Evolutionary conservation across 23 tunicate species (phyloP), one percentile per base, ranked within the genome.

Genomic region (Halocynthia aurantium): DNA sequence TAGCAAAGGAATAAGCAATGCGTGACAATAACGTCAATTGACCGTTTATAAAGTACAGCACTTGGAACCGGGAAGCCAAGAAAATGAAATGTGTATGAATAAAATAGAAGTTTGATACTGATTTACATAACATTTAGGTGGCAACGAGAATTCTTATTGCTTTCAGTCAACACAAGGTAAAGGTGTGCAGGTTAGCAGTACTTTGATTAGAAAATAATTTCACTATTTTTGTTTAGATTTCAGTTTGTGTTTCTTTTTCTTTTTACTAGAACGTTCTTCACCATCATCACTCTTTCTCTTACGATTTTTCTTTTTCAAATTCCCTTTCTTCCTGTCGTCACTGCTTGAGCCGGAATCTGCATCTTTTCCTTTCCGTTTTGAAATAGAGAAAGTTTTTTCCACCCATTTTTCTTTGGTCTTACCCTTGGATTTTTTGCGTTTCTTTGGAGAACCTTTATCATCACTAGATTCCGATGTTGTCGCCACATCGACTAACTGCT

Each of bases 401-500:
- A 73, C 66, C 51, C 79, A 67, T 21, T 88, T 73, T 67, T 82
- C 82, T 62, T 79, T 82, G 7, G 55, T 79, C 53, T 81, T 81
- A 60, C 77, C 72, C 52, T 76, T 76, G 65, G 80, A 83, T 19
- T 62, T 61, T 18, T 67, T 83, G 12, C 22, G 31, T 15, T 54
- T 57, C 18, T 81, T 70, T 7, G 55, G 60, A 7, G 77, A 65
- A 13, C 49, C 68, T 55, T 69, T 78, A 19, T 64, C 73, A 69
- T 73, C 69, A 15, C 52, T 66, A 51, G 63, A 66, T 8, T 57
- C 81, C 20, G 56, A 52, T 6, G 98, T 81, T 7, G 98, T 63
- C 11, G 87, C 60, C 53, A 71, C 73, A 49, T 92, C 88, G 15
- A 92, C 75, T 50, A 92, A 44, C 51, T 92, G 86, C 69, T 92